A percentile compares a stretch with the other conserved stretches of the same genome.
Evolutionary conservation across 2,888 invertebrate species (phyloP).

Genomic region (Lissocephala sabroskyi): DNA sequence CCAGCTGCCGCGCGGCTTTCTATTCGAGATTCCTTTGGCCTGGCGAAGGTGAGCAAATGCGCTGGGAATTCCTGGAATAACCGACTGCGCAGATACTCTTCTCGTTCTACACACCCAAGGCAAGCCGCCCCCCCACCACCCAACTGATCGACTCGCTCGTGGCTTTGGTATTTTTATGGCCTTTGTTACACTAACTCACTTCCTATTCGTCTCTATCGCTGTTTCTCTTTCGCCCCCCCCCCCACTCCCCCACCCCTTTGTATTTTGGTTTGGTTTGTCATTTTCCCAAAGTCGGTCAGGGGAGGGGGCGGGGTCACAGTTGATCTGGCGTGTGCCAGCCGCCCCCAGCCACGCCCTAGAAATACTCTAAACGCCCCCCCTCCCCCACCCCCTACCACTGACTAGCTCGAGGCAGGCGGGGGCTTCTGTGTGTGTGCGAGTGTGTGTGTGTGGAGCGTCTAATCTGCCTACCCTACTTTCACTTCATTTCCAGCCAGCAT

Average conservation of each 20-base stretch:
- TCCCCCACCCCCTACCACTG: too few species aligned
- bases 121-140: constrained; percentile 36
- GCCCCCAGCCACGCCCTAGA: too few species aligned
- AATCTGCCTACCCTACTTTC: constrained; percentile 70
- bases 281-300: neutral
- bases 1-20: constrained; percentile 9
- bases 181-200: constrained; percentile 64
- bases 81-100: too few species aligned
- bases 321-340: too few species aligned
- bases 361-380: too few species aligned
- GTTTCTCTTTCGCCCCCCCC: neutral
- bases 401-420: too few species aligned
- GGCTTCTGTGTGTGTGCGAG: neutral
- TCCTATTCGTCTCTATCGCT: constrained; percentile 33
- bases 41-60: constrained; percentile 9
- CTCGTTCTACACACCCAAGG: too few species aligned
- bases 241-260: too few species aligned
- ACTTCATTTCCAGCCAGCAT: constrained; percentile 62
- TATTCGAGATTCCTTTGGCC: constrained; percentile 11
- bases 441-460: constrained; percentile 27
- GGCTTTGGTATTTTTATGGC: constrained; percentile 47
- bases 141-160: constrained; percentile 40
- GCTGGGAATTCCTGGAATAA: constrained; percentile 43
- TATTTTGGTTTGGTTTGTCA: constrained; percentile 12
- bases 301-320: constrained; percentile 1